Percentiles rank a stretch among this genome's conserved stretches.
Conservation (phyloP, 2,113 vertebrate species). For the Pygoscelis adeliae region DNA sequence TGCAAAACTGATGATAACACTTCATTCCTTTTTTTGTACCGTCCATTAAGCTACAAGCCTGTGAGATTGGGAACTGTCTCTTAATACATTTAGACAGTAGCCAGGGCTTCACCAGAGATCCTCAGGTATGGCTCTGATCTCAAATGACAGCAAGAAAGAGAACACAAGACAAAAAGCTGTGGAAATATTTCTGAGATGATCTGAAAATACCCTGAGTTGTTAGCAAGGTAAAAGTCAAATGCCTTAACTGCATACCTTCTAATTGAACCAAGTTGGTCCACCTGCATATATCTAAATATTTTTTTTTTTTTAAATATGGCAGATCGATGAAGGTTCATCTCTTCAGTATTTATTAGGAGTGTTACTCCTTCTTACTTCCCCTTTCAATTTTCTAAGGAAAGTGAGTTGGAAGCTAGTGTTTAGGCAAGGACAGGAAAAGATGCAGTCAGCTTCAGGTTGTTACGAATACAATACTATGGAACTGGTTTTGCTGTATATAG, state of each 20-base stretch:
- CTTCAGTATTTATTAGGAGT: not conserved
- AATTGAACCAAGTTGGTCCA: not conserved
- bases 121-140: not conserved
- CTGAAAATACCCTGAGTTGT: not conserved
- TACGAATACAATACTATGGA: conserved; percentile 31
- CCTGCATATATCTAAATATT: not conserved
- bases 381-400: not conserved
- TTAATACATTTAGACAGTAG: not conserved
- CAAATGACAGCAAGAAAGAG: not conserved
- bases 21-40: not conserved
- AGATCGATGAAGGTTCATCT: not conserved
- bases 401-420: not conserved
- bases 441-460: not conserved
- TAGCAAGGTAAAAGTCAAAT: not conserved
- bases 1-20: not conserved
- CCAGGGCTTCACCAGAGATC: not conserved
- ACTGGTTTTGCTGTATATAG: conserved; percentile 48
- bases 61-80: not conserved
- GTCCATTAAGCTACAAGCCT: not conserved
- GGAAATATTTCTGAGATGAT: not conserved
- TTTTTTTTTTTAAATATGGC: not conserved
- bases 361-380: not conserved
- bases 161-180: not conserved
- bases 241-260: not conserved
- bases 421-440: not conserved